A percentile compares a stretch with the other conserved stretches of the same genome.
These are phyloP conservation scores for Helicoverpa armigera DNA, from an alignment of 1,140 invertebrate genomes.

Conservation along the genomic window DNA sequence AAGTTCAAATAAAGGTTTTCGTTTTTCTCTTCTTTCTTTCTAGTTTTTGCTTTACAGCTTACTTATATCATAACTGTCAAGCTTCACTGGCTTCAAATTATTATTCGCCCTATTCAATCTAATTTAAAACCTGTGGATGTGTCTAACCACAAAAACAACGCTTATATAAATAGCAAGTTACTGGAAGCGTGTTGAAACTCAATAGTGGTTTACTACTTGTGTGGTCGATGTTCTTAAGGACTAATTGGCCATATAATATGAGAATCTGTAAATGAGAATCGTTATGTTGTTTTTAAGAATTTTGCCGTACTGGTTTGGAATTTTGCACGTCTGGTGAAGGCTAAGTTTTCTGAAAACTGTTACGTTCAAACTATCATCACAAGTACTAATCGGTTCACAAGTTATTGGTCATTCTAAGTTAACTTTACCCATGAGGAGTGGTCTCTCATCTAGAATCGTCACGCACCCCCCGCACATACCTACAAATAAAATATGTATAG, in stretches of 20 bases:
- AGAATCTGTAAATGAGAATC: too few relatives aligned
- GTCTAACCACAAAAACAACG: neutral
- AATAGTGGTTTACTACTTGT: constrained; percentile 3
- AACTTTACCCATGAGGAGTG: too few relatives aligned
- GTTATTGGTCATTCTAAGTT: too few relatives aligned
- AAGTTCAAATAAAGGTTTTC: too few relatives aligned
- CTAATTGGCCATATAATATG: neutral
- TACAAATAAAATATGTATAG: too few relatives aligned
- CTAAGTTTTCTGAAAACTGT: too few relatives aligned
- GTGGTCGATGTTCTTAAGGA: neutral
- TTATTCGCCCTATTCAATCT: neutral
- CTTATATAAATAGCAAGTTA: constrained; percentile 9
- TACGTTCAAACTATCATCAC: neutral
- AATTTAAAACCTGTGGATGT: neutral
- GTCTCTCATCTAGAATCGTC: neutral
- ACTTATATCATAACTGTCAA: neutral
- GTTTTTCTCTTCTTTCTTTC: too few relatives aligned
- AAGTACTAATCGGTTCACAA: too few relatives aligned
- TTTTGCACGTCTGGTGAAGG: too few relatives aligned
- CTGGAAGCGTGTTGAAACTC: neutral
- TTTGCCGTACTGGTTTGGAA: too few relatives aligned
- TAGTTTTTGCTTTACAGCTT: too few relatives aligned
- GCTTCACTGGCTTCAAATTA: neutral
- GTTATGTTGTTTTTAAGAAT: too few relatives aligned
- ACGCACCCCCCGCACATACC: neutral